Evolutionary conservation across 2,797 vertebrate species (phyloP).

Genomic region (Diglossa cyanea): DNA sequence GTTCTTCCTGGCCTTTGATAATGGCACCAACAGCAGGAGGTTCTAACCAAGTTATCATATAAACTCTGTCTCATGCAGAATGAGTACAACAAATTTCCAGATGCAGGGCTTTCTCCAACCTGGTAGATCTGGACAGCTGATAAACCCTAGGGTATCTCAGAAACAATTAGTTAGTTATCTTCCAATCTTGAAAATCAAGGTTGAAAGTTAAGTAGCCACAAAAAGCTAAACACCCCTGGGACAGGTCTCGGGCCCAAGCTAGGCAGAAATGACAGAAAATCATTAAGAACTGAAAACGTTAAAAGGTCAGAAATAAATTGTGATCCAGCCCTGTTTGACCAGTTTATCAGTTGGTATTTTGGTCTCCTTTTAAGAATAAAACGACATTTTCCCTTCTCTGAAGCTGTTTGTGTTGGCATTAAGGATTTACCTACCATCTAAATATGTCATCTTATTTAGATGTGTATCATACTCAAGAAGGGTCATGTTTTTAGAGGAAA

Average conservation of each 20-base stretch:
- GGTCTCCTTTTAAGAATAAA: slow-evolving; percentile 58
- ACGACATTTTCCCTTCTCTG: slow-evolving; percentile 46
- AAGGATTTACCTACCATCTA: slow-evolving; percentile 25
- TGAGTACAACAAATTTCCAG: slow-evolving; percentile 10
- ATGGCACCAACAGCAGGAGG: not conserved
- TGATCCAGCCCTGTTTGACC: slow-evolving; percentile 75
- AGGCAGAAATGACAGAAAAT: slow-evolving; percentile 79
- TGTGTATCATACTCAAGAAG: not conserved
- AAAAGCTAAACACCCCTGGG: slow-evolving; percentile 66
- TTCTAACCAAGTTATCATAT: not conserved
- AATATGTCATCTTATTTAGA: slow-evolving; percentile 43
- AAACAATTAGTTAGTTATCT: slow-evolving; percentile 71
- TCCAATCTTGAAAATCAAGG: slow-evolving; percentile 64
- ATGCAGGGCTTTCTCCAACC: not conserved
- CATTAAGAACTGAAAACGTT: slow-evolving; percentile 72
- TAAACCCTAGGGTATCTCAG: slow-evolving; percentile 51
- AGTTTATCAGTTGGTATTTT: slow-evolving; percentile 76
- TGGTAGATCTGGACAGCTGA: slow-evolving; percentile 32
- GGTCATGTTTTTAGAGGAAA: not conserved
- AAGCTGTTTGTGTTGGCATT: slow-evolving; percentile 49
- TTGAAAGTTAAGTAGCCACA: slow-evolving; percentile 70
- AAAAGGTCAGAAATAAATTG: slow-evolving; percentile 81
- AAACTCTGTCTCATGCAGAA: slow-evolving; percentile 11
- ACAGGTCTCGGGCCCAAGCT: slow-evolving; percentile 21
- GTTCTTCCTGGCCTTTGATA: not conserved